phyloP scores from a whole-genome alignment of 2,797 vertebrate species.

The Poecilia wingei region DNA sequence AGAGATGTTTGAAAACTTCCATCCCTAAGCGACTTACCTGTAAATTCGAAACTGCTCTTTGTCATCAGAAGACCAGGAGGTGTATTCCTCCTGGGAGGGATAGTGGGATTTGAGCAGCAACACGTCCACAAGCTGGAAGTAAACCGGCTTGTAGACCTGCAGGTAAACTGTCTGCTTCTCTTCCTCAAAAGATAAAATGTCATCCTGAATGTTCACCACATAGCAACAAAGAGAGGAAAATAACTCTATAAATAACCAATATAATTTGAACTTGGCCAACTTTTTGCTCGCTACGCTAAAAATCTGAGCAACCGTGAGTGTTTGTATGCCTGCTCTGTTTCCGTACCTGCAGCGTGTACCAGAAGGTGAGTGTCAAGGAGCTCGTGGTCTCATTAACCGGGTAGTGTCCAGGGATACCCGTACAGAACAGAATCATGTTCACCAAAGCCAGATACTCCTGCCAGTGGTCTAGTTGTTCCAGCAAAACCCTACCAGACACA shows the following conservation, averaged over 20 bases:
- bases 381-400: conserved; percentile 97
- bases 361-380: conserved; percentile 97
- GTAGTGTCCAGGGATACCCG: conserved; percentile 95
- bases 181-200: conserved; percentile 93
- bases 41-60: conserved; percentile 98
- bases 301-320: neutral
- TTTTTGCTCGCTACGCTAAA: neutral
- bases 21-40: conserved; percentile 76
- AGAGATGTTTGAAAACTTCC: neutral
- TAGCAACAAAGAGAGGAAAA: rapidly evolving
- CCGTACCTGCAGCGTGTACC: conserved; percentile 95
- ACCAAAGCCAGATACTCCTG: conserved; percentile 94
- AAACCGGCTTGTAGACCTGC: conserved; percentile 95
- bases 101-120: conserved; percentile 96
- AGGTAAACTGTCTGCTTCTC: conserved; percentile 94
- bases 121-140: conserved; percentile 97
- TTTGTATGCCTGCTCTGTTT: neutral
- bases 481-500: conserved; percentile 83
- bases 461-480: conserved; percentile 96
- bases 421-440: conserved; percentile 99
- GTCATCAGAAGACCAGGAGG: conserved; percentile 94
- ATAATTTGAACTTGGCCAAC: neutral
- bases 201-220: conserved; percentile 81
- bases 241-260: neutral
- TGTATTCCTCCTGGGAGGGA: conserved; percentile 90